phyloP scores from a whole-genome alignment of 2,888 invertebrate species.

The Thecocarcelia acutangulata region DNA sequence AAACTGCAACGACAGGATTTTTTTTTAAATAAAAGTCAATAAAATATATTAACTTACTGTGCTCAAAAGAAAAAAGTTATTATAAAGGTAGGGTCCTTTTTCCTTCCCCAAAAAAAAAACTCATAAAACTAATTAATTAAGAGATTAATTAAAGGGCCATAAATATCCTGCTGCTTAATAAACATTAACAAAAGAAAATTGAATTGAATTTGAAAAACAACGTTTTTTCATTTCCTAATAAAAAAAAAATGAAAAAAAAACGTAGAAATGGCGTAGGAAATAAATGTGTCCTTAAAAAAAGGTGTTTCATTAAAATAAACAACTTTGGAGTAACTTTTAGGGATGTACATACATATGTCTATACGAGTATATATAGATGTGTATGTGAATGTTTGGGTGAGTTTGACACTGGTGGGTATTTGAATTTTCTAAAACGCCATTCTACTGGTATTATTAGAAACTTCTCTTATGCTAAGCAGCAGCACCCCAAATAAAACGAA shows the following conservation, averaged over 20 bases:
- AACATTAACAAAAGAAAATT: constrained; percentile 24
- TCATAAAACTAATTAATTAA: constrained; percentile 63
- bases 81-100: constrained; percentile 3
- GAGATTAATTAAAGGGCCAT: constrained; percentile 58
- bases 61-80: not conserved
- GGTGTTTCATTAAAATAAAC: constrained; percentile 53
- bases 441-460: constrained; percentile 24
- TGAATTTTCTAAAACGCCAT: constrained; percentile 50
- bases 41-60: constrained; percentile 52
- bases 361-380: too few relatives aligned
- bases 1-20: too few relatives aligned
- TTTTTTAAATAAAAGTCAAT: constrained; percentile 35
- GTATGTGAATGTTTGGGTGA: too few relatives aligned
- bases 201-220: not conserved
- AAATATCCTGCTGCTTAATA: constrained; percentile 65
- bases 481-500: constrained; percentile 37
- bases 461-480: constrained; percentile 31
- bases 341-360: not conserved
- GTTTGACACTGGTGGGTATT: not conserved
- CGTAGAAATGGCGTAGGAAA: constrained; percentile 47
- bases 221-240: not conserved
- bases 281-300: constrained; percentile 40
- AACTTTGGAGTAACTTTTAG: constrained; percentile 6
- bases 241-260: too few relatives aligned
- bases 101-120: too few relatives aligned